Percentiles rank a stretch among this genome's conserved stretches.
phyloP scores from a whole-genome alignment of 1,140 invertebrate genomes.

The Phymastichus coffea region DNA sequence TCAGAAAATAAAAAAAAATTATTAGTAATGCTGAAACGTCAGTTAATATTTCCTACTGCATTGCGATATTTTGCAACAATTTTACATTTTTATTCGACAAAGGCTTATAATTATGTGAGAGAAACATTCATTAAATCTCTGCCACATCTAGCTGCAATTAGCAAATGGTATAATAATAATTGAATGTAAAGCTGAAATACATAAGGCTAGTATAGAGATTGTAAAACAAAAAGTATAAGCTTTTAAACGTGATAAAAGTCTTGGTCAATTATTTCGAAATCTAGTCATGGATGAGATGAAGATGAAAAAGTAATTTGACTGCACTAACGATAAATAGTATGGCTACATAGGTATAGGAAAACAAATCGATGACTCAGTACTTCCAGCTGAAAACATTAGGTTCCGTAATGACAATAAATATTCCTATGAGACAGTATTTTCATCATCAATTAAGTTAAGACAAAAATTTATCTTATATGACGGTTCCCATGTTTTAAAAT shows the following conservation, averaged over 20 bases:
- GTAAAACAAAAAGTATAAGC: constrained; percentile 26
- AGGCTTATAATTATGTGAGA: constrained; percentile 39
- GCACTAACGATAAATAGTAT: constrained; percentile 27
- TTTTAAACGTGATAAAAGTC: background rate
- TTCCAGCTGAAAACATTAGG: background rate
- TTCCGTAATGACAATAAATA: constrained; percentile 3
- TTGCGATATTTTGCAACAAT: constrained; percentile 34
- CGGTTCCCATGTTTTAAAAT: constrained; percentile 33
- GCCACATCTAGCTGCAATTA: constrained; percentile 35
- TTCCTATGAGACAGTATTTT: constrained; percentile 31
- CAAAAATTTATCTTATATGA: constrained; percentile 29
- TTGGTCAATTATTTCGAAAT: constrained; percentile 1
- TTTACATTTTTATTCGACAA: constrained; percentile 37
- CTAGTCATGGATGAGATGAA: constrained; percentile 32
- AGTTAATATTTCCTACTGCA: constrained; percentile 1
- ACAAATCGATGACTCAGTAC: background rate
- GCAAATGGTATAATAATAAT: constrained; percentile 37
- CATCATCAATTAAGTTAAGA: constrained; percentile 26
- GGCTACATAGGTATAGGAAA: background rate
- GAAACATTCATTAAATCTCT: constrained; percentile 34
- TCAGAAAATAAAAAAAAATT: too few species aligned
- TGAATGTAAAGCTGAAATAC: constrained; percentile 36
- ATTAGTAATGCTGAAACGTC: too few species aligned
- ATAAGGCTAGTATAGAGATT: constrained; percentile 29
- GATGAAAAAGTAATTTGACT: constrained; percentile 20